Conservation (phyloP, 2,113 vertebrate species). For the Orcinus orca region DNA sequence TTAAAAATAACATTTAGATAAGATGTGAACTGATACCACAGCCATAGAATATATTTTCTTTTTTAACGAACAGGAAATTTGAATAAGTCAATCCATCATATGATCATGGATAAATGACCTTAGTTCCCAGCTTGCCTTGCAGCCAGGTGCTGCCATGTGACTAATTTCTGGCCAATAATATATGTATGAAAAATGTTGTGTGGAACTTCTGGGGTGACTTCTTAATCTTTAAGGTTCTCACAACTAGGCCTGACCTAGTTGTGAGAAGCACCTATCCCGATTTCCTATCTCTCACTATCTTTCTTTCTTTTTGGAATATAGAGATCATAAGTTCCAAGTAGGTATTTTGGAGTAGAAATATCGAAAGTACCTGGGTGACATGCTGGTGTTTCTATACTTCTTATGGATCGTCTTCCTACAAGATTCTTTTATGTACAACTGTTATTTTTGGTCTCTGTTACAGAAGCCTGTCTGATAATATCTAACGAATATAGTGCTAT, state of each 20-base stretch:
- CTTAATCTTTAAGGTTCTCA: not conserved
- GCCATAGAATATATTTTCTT: not conserved
- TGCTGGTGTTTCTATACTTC: not conserved
- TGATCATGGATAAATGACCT: not conserved
- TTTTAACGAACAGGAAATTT: not conserved
- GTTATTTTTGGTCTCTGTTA: not conserved
- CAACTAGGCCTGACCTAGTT: not conserved
- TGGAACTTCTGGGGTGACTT: not conserved
- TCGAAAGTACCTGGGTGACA: not conserved
- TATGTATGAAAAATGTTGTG: not conserved
- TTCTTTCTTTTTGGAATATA: not conserved
- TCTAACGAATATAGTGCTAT: not conserved
- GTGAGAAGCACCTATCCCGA: fast-evolving
- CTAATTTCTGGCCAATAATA: not conserved
- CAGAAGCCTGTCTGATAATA: not conserved
- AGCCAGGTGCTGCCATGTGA: not conserved
- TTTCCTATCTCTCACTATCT: not conserved
- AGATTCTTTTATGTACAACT: not conserved
- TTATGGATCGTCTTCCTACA: not conserved
- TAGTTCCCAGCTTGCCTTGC: not conserved
- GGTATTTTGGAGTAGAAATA: not conserved
- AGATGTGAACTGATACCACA: not conserved
- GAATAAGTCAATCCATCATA: not conserved
- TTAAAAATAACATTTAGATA: not conserved
- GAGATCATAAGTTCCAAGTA: not conserved